These are phyloP conservation scores for Sitobion miscanthi DNA, from an alignment of 1,140 invertebrate species.

Conservation along the genomic window DNA sequence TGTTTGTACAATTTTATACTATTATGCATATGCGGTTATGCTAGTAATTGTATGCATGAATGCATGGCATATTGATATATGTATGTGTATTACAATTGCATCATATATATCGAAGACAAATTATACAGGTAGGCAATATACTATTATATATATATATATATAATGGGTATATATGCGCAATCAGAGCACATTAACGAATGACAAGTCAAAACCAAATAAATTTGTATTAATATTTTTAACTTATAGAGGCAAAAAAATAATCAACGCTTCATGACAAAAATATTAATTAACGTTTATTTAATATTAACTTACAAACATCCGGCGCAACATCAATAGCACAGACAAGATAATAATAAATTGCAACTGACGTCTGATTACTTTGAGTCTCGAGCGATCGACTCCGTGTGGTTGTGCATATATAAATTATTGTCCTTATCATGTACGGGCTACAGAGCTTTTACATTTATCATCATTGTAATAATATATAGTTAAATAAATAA, in stretches of 20 bases:
- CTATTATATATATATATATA: not conserved
- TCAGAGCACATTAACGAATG: not conserved
- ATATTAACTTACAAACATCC: not conserved
- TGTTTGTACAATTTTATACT: not conserved
- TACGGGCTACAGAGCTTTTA: not conserved
- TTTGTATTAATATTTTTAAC: not conserved
- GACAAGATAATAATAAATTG: not conserved
- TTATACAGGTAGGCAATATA: not conserved
- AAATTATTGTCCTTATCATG: not conserved
- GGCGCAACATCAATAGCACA: not conserved
- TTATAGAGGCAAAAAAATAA: not conserved
- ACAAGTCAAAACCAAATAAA: not conserved
- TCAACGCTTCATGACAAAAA: not conserved
- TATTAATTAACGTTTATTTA: not conserved
- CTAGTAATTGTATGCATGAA: not conserved
- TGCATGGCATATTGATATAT: not conserved
- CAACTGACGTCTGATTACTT: not conserved
- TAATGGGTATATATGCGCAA: not conserved
- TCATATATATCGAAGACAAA: not conserved
- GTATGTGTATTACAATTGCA: not conserved
- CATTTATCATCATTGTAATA: not conserved
- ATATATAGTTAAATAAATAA: not conserved
- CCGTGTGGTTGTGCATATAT: no score
- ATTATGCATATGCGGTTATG: not conserved
- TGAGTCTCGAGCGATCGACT: not conserved